phyloP scores from a whole-genome alignment of 2,888 invertebrate species.

The Amphipoea lucens region DNA sequence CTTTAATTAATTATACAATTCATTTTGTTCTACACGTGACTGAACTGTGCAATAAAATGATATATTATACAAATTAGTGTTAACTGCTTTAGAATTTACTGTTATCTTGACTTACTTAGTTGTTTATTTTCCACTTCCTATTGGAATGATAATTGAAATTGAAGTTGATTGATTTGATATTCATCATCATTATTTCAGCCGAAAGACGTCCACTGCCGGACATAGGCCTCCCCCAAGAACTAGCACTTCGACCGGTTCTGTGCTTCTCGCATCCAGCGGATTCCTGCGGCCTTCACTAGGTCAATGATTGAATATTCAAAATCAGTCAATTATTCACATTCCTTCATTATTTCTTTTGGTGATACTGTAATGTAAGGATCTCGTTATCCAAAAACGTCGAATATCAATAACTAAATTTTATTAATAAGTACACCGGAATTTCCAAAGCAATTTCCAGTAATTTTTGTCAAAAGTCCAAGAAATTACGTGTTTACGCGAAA shows the following conservation, averaged over 20 bases:
- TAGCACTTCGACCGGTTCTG: not conserved
- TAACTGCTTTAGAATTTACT: slow-evolving; percentile 14
- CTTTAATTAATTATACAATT: slow-evolving; percentile 65
- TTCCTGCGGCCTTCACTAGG: not conserved
- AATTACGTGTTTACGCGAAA: not conserved
- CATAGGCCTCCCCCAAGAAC: not conserved
- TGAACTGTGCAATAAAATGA: slow-evolving; percentile 17
- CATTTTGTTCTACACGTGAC: slow-evolving; percentile 46
- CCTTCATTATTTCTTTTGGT: not conserved
- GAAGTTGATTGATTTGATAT: not conserved
- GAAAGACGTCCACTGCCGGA: not conserved
- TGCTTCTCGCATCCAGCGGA: not conserved
- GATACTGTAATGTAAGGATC: no score
- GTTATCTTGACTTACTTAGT: not conserved
- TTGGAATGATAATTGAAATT: not conserved
- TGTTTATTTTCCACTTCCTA: not conserved
- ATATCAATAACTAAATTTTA: not conserved
- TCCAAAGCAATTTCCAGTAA: not conserved
- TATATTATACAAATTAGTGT: slow-evolving; percentile 26
- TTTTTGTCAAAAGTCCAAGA: not conserved
- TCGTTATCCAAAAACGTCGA: not conserved
- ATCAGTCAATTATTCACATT: not conserved
- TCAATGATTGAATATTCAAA: not conserved
- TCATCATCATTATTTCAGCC: not conserved
- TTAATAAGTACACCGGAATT: not conserved